Base-by-base conservation (phyloP, 2,797 vertebrate species). In the Selene dorsalis region DNA sequence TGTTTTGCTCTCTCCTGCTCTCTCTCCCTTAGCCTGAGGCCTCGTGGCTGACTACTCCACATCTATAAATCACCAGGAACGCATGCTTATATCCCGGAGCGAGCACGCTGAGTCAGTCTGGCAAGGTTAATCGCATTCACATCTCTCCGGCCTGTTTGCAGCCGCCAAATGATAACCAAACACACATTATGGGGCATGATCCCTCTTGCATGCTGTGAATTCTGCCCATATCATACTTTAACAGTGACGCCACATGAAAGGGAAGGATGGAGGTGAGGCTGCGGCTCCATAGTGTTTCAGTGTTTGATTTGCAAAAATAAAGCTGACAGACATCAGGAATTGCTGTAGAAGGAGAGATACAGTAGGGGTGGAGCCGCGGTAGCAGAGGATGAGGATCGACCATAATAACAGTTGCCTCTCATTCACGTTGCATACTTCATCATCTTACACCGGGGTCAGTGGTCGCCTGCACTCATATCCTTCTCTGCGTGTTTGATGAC, bases 61-160 rank as follows among this genome's bases (percentile, higher is more conserved):
- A 66, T 91, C 91, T 88, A 94, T 94, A 94, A 94, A 94, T 94
- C 94, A 94, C 88, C 52, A 73, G 74, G 72, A 91, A 92, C 71
- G 67, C 77, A 87, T 81, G 82, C 89, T 83, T 86, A 77, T 90
- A 81, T 92, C 92, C 88, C 50, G 74, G 86, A 89, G 89, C 81
- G 45, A 89, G 90, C 69, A 77, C 53, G 45, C 88, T 85, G 89
- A 93, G 87, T 91, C 90, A 87, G 84, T 91, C 90, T 91, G 85
- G 89, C 91, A 91, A 91, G 82, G 87, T 90, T 91, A 89, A 92
- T 92, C 87, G 85, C 90, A 84, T 88, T 92, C 91, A 86, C 89
- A 87, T 93, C 92, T 91, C 80, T 77, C 79, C 63, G 55, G 87
- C 87, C 87, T 85, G 85, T 89, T 87, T 83, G 87, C 72, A 76